Evolutionary conservation across 2,113 vertebrate species (phyloP), one percentile per base, ranked within the genome.

Genomic region (Calidris pygmaea): DNA sequence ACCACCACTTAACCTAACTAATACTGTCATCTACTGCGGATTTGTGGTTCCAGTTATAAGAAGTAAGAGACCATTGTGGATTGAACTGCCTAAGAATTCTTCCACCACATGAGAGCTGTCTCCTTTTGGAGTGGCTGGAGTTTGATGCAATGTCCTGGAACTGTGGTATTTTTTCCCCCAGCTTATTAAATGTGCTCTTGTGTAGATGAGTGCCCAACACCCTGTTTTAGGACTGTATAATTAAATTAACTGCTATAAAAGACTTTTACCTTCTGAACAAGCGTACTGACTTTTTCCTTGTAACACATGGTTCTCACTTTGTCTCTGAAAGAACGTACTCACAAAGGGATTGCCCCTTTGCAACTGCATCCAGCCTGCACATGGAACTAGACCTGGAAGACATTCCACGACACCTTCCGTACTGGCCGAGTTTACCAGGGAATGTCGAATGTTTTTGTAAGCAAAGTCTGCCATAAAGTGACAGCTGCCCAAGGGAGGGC

Each of bases 231-330:
- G 96, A 97, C 95, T 97, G 96, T 98, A 92, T 96, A 87, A 94
- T 96, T 97, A 94, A 95, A 93, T 96, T 97, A 60, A 89, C 97
- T 96, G 65, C 95, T 96, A 98, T 98, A 98, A 98, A 98, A 89
- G 84, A 98, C 93, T 93, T 93, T 97, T 97, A 97, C 91, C 95
- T 98, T 96, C 95, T 75, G 92, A 97, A 78, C 43, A 52, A 45
- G 90, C 6, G 93, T 98, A 93, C 86, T 89, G 96, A 73, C 76
- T 96, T 87, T 83, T 97, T 97, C 93, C 95, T 92, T 92, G 41
- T 90, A 85, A 71, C 27, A 41, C 78, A 74, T 1, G 3, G 78
- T 75, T 95, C 52, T 93, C 84, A 21, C 82, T 94, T 80, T 94
- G 67, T 84, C 56, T 87, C 70, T 78, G 73, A 90, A 93, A 62